Conservation (phyloP, 2,888 invertebrate species). For the Marronus borbonicus region DNA sequence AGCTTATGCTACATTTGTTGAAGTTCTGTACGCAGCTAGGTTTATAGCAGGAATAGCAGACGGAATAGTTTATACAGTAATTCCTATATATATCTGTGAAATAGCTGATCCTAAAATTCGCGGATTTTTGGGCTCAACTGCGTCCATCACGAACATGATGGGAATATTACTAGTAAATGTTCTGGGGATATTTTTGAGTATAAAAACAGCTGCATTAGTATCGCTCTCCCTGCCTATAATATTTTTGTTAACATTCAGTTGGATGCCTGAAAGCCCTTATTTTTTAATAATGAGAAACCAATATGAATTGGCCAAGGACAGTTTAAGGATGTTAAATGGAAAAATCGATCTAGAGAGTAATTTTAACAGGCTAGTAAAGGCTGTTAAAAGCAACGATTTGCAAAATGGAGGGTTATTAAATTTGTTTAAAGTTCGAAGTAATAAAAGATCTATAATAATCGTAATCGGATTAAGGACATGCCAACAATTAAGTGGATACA, state of each 20-base stretch:
- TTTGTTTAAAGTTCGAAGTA: slow-evolving; percentile 72
- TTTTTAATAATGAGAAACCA: slow-evolving; percentile 67
- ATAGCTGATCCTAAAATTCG: slow-evolving; percentile 74
- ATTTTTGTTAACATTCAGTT: slow-evolving; percentile 74
- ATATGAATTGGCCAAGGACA: slow-evolving; percentile 69
- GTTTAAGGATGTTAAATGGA: slow-evolving; percentile 75
- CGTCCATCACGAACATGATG: slow-evolving; percentile 73
- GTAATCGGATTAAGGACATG: slow-evolving; percentile 74
- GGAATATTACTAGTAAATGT: slow-evolving; percentile 77
- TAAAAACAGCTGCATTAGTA: slow-evolving; percentile 72
- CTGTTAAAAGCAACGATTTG: slow-evolving; percentile 63
- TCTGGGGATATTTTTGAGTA: slow-evolving; percentile 74
- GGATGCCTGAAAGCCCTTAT: slow-evolving; percentile 78
- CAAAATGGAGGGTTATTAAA: slow-evolving; percentile 70
- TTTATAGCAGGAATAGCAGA: slow-evolving; percentile 76
- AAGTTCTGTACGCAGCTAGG: slow-evolving; percentile 72
- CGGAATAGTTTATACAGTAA: slow-evolving; percentile 67
- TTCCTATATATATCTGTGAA: slow-evolving; percentile 77
- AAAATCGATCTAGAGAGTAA: slow-evolving; percentile 71
- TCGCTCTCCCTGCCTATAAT: slow-evolving; percentile 74
- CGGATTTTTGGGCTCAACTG: slow-evolving; percentile 77
- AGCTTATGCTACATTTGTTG: slow-evolving; percentile 74
- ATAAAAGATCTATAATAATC: slow-evolving; percentile 76
- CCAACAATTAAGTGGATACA: slow-evolving; percentile 76
- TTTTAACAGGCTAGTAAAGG: slow-evolving; percentile 60